These are phyloP conservation scores for Platerodrilus igneus DNA, from an alignment of 2,888 invertebrate species.

Conservation along the genomic window DNA sequence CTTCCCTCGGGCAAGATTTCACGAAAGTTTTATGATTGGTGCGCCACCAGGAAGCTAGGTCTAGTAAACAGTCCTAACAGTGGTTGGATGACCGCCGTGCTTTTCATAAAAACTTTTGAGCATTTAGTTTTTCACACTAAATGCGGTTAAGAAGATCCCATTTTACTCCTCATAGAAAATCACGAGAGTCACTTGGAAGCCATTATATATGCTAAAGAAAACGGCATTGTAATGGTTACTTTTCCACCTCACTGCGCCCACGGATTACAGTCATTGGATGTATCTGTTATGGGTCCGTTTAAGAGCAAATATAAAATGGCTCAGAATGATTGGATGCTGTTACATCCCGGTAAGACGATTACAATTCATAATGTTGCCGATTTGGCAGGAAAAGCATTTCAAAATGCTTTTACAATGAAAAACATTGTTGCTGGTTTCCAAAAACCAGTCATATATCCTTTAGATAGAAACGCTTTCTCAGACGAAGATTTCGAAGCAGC, in stretches of 20 bases:
- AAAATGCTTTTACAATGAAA: no score
- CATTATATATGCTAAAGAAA: conserved; percentile 32
- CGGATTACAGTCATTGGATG: no score
- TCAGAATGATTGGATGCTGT: no score
- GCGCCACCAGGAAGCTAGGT: no score
- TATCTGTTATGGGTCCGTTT: conserved; percentile 27
- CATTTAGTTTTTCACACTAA: conserved; percentile 19
- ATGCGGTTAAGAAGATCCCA: conserved; percentile 26
- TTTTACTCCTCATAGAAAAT: conserved; percentile 16
- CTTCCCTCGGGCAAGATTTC: conserved; percentile 25
- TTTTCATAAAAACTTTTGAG: conserved; percentile 33
- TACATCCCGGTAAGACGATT: conserved; percentile 22
- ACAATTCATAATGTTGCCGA: conserved; percentile 27
- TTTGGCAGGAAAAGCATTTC: conserved; percentile 14
- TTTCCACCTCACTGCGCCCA: no score
- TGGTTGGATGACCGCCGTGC: conserved; percentile 34
- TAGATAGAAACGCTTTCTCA: no score
- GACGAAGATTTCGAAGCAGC: no score
- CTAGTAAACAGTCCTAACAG: conserved; percentile 32
- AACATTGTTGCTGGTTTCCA: conserved; percentile 24
- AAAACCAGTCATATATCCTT: no score
- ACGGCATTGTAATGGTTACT: conserved; percentile 35
- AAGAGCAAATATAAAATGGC: conserved; percentile 33
- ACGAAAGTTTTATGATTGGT: no score
- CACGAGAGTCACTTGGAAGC: conserved; percentile 20